Evolutionary conservation across 2,113 vertebrate species (phyloP), one percentile per base, ranked within the genome.

Genomic region (Eurypyga helias): DNA sequence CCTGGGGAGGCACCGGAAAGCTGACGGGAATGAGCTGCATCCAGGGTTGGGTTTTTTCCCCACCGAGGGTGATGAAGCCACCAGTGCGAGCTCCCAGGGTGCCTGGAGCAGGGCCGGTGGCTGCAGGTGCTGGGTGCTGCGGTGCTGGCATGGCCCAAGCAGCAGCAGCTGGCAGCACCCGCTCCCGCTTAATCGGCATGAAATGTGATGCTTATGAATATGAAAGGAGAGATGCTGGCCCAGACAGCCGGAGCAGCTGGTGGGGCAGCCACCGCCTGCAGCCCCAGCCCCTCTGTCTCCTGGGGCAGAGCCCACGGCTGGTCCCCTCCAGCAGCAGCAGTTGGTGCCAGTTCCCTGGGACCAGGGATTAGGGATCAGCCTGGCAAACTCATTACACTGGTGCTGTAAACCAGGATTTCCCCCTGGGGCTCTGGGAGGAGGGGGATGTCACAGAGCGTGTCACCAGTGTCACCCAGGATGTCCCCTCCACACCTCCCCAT

Each of bases 121-220:
- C 61, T 34, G 0, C 87, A 93, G 87, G 92, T 93, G 87, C 72
- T 51, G 81, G 51, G 78, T 21, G 49, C 16, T 20, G 3, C 1
- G 1, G 54, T 0, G 13, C 38, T n/a, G 80, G 81, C 91, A 49
- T 0, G 31, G 82, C 70, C 78, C 1, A 10, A 52, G 89, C 15
- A 19, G 88, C 90, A 72, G 94, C 96, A 95, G 93, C 93, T 96
- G 96, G 69, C 72, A 76, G 24, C 11, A 23, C 85, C 49, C 2
- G 1, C 69, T 33, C 2, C 11, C 70, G 3, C 11, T 93, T 88
- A 86, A 94, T 97, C 88, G 83, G 85, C 29, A 0, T 77, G 87
- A 87, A 87, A 66, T 54, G 77, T 41, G 83, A 81, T 67, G 93
- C 46, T 90, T 90, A 55, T 90, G 79, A 88, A 83, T 54, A 76